phyloP scores from a whole-genome alignment of 2,888 invertebrate genomes.

The Hydraecia micacea region DNA sequence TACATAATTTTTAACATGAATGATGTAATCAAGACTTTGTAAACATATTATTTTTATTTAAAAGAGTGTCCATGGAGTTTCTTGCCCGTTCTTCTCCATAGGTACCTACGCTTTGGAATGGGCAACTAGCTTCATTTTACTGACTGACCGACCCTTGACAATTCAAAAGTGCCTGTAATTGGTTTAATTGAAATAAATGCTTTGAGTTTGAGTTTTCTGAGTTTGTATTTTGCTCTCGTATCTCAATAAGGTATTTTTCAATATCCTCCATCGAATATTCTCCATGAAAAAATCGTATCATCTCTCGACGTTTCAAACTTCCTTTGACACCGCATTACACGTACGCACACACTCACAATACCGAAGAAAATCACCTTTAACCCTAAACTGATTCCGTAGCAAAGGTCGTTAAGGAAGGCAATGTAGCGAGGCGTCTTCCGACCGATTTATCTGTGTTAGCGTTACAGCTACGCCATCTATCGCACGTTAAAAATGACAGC shows the following conservation, averaged over 20 bases:
- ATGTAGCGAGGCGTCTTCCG: conserved; percentile 86
- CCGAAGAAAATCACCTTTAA: conserved; percentile 85
- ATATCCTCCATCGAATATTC: conserved; percentile 51
- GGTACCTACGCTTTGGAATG: no score
- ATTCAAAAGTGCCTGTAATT: no score
- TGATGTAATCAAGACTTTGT: no score
- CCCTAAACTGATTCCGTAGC: conserved; percentile 86
- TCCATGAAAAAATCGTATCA: conserved; percentile 66
- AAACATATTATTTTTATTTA: no score
- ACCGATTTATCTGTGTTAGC: conserved; percentile 85
- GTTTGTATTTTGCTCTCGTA: conserved; percentile 14
- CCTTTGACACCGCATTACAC: conserved; percentile 70
- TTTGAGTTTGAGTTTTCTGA: no score
- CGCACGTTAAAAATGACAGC: conserved; percentile 86
- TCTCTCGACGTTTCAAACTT: conserved; percentile 66
- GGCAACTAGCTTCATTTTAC: no score
- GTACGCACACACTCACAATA: conserved; percentile 68
- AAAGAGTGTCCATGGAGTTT: no score
- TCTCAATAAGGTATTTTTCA: conserved; percentile 45
- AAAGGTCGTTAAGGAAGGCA: conserved; percentile 88
- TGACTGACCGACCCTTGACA: no score
- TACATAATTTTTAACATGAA: no score
- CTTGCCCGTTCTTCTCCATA: no score
- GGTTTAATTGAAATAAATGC: no score
- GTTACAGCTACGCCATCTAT: conserved; percentile 79